Base-by-base conservation (phyloP, 2,888 invertebrate genomes). In the Parapristionchus giblindavisi region DNA sequence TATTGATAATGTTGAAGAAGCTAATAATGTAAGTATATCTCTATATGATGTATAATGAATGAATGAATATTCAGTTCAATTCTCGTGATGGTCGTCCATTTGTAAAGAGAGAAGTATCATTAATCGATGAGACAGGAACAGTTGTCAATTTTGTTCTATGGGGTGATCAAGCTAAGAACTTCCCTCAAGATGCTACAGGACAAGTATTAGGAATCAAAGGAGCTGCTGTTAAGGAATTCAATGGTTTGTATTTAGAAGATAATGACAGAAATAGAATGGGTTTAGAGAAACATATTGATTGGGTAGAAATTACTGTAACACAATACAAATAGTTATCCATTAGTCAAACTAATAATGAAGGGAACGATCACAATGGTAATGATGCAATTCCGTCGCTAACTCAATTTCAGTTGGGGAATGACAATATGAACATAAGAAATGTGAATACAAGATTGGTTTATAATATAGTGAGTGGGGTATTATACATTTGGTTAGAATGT, bases 161-260 rank as follows among this genome's bases (percentile, higher is more conserved):
- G 99, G 95, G 94, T 3, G 91, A 90, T 43, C 82, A 94, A 92
- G 92, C 76, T 11, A 74, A 56, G 32, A 77, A 75, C 5, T 97
- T 97, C 88, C 92, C 93, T 84, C 93, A 66, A 17, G 71, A 78
- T 11, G 76, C 72, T 1, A 65, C 72, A 48, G 75, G 65, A 5
- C 92, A 93, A 86, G 93, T 98, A 0, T 88, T 99, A 43, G 93
- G 94, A 27, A 91, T 94, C 1, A 97, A 96, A 91, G 93, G 93
- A 3, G 94, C 92, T 0, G 92, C 92, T 34, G 90, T 99, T 3
- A 91, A 92, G 0, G 98, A 98, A 89, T 99, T 94, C 89, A 93
- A 93, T 78, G 94, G 95, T 60, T 92, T 93, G 77, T 29, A 11
- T 11, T 11, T 11, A 21, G 21, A 40, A 14, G n/a, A 4, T n/a